Evolutionary conservation across 2,888 invertebrate species (phyloP), one percentile per base, ranked within the genome.

Genomic region (Ceraclea dissimilis): DNA sequence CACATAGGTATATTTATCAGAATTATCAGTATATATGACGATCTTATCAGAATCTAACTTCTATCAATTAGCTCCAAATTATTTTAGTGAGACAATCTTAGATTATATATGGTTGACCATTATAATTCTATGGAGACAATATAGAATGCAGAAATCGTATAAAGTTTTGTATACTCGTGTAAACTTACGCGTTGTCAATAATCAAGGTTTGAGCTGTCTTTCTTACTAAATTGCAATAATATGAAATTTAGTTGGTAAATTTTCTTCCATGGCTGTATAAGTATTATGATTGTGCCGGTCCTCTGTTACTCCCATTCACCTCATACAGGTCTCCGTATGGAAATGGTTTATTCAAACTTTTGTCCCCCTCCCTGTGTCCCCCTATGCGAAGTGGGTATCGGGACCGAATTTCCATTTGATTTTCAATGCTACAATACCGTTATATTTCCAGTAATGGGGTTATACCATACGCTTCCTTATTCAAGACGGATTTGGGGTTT

Each of bases 281-380:
- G 16, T 13, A 39, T 39, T 16, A 39, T 13, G 11, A 18, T 18
- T 47, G 18, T 26, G 26, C 5, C 17, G 49, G 49, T 17, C 26
- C 16, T 17, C n/a, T 49, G 49, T 39, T 39, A 13, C n/a, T 16
- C 16, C 49, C 49, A 49, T 49, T 49, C 26, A 13, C 22, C 17
- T 13, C 39, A 48, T 39, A 51, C n/a, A 56, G 56, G 61, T 54
- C 56, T 52, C 57, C 57, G 46, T 59, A 59, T 61, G 57, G 61
- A 59, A 61, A 61, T 60, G 59, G 59, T 61, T 60, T 61, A 61
- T 61, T 61, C 61, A 61, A 60, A 59, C 56, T 61, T 59, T 61
- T 57, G 60, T 57, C 59, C 59, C 48, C 56, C 51, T 13, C 39
- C 39, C 39, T 4, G 11, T 11, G 8, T 39, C n/a, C 39, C 39